Conservation (phyloP, 2,113 vertebrate genomes). For the Holacanthus passer region DNA sequence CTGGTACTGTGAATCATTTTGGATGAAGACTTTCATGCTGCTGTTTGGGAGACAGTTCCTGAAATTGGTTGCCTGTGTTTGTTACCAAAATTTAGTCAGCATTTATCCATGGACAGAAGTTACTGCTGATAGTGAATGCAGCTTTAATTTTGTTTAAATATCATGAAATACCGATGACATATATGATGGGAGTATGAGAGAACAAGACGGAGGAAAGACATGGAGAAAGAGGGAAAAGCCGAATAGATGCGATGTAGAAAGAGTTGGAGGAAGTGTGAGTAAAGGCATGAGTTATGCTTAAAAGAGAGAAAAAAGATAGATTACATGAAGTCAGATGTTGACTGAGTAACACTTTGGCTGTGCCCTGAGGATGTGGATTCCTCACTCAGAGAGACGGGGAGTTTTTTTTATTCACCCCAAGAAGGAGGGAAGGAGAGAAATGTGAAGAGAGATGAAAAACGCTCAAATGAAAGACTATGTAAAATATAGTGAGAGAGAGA, state of each 20-base stretch:
- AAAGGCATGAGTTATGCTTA: background rate
- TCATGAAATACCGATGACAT: background rate
- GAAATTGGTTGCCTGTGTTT: no score
- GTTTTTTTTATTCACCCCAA: background rate
- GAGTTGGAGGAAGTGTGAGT: background rate
- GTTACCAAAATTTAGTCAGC: no score
- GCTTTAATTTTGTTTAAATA: background rate
- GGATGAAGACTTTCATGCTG: background rate
- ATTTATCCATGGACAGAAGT: no score
- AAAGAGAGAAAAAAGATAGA: background rate
- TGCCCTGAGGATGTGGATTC: slow-evolving; percentile 25
- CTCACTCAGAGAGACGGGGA: background rate
- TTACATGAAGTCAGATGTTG: background rate
- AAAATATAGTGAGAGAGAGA: background rate
- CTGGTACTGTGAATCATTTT: no score
- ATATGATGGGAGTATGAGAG: background rate
- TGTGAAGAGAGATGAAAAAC: background rate
- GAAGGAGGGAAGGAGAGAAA: background rate
- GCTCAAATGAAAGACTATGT: background rate
- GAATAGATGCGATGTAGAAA: background rate
- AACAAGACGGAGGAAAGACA: background rate
- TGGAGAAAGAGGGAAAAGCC: no score
- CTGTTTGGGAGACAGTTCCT: background rate
- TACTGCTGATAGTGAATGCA: no score
- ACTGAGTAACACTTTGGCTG: background rate